These are phyloP conservation scores for Hyposoter dolosus DNA, from an alignment of 2,888 invertebrate species.

Conservation along the genomic window DNA sequence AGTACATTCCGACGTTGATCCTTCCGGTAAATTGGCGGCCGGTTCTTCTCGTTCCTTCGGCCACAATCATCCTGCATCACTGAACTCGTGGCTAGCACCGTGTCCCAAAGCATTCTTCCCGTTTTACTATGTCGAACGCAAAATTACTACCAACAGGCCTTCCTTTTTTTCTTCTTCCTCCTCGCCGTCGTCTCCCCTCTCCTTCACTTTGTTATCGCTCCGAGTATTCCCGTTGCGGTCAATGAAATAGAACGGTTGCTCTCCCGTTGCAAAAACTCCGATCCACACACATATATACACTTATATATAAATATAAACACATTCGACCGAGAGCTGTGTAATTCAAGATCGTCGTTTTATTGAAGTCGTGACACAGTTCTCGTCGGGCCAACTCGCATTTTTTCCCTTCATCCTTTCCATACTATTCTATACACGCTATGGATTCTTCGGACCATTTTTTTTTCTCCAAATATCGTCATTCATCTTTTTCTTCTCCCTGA, in stretches of 20 bases:
- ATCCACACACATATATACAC: not conserved
- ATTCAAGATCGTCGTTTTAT: conserved; percentile 66
- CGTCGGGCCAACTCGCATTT: conserved; percentile 11
- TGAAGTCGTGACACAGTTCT: conserved; percentile 64
- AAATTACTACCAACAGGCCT: conserved; percentile 44
- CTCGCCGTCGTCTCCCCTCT: conserved; percentile 10
- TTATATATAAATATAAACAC: not conserved
- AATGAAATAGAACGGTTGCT: conserved; percentile 68
- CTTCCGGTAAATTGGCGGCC: conserved; percentile 62
- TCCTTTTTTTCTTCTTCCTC: not conserved
- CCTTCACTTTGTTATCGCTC: conserved; percentile 27
- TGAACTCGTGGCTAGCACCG: conserved; percentile 29
- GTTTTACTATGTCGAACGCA: conserved; percentile 55
- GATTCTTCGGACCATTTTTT: conserved; percentile 6
- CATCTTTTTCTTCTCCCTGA: not conserved
- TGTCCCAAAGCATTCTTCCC: conserved; percentile 16
- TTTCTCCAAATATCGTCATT: not conserved
- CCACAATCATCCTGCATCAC: conserved; percentile 57
- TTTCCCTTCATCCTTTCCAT: not conserved
- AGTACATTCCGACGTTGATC: conserved; percentile 62
- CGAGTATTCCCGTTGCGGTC: conserved; percentile 65
- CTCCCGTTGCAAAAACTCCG: conserved; percentile 34
- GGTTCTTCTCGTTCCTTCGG: conserved; percentile 49
- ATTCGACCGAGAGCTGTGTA: conserved; percentile 36
- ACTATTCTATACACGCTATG: not conserved